These are phyloP conservation scores for Torymus auratus DNA, from an alignment of 2,888 invertebrate genomes.

Conservation along the genomic window DNA sequence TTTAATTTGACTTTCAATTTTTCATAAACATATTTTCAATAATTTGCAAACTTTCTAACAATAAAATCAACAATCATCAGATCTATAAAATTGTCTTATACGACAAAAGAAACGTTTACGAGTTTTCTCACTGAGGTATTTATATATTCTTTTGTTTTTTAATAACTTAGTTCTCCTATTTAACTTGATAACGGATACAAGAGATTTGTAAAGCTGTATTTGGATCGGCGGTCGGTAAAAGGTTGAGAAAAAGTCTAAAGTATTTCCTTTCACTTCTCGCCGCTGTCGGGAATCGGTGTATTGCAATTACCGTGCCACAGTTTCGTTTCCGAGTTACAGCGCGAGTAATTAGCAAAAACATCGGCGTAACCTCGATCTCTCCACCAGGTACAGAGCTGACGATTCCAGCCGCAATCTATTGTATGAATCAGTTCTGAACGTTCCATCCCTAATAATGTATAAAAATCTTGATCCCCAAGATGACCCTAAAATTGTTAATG, in stretches of 20 bases:
- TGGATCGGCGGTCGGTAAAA: conserved; percentile 2
- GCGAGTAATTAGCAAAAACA: conserved; percentile 85
- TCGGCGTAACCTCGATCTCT: conserved; percentile 84
- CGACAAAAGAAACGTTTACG: background rate
- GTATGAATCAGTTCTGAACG: conserved; percentile 84
- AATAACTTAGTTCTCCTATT: background rate
- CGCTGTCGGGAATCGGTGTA: conserved; percentile 80
- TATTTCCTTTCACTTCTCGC: conserved; percentile 54
- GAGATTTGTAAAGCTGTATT: background rate
- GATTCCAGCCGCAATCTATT: conserved; percentile 88
- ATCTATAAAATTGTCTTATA: too few species aligned
- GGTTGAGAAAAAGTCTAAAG: conserved; percentile 9
- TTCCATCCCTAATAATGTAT: conserved; percentile 84
- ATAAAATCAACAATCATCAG: too few species aligned
- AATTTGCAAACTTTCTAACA: too few species aligned
- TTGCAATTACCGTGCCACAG: conserved; percentile 88
- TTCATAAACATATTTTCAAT: too few species aligned
- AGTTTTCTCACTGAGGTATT: conserved; percentile 15
- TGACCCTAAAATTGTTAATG: conserved; percentile 79
- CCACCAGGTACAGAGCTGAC: conserved; percentile 91
- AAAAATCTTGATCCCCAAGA: conserved; percentile 90
- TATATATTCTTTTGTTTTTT: conserved; percentile 2
- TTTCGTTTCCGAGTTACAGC: conserved; percentile 82
- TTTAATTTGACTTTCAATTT: too few species aligned
- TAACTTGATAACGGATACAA: background rate